phyloP scores from a whole-genome alignment of 2,888 invertebrate species.

The Anoplius nigerrimus region DNA sequence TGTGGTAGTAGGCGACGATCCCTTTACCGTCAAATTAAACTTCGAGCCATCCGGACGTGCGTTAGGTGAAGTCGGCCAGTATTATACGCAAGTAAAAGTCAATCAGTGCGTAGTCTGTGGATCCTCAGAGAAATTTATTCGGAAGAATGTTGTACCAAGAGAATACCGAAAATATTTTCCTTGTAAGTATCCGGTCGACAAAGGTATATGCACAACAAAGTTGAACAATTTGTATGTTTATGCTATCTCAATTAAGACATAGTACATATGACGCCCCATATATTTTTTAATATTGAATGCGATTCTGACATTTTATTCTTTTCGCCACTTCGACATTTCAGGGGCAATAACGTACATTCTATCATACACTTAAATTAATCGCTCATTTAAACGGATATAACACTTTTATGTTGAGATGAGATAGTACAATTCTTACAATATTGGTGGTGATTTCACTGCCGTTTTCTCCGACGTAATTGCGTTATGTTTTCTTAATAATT shows the following conservation, averaged over 20 bases:
- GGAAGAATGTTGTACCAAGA: constrained; percentile 88
- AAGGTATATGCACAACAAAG: not conserved
- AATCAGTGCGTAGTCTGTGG: constrained; percentile 91
- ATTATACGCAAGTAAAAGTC: constrained; percentile 83
- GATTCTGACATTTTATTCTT: no score
- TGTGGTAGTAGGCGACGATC: constrained; percentile 75
- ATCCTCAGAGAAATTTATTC: constrained; percentile 80
- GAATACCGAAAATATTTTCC: constrained; percentile 89
- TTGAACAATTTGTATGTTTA: no score
- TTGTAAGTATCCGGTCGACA: constrained; percentile 69
- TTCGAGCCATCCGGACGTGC: constrained; percentile 88
- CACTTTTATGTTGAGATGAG: no score
- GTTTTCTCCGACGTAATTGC: no score
- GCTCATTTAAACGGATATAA: no score
- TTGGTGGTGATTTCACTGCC: no score
- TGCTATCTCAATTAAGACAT: no score
- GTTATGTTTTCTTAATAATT: no score
- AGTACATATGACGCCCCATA: no score
- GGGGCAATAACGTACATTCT: not conserved
- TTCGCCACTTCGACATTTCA: no score
- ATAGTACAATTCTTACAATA: no score
- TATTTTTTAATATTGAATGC: not conserved
- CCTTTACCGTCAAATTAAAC: constrained; percentile 82
- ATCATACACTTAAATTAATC: no score
- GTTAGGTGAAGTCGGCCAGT: constrained; percentile 82